A percentile compares a stretch with the other conserved stretches of the same genome.
Evolutionary conservation across 2,113 vertebrate genomes (phyloP).

Genomic region (Ovibos moschatus): DNA sequence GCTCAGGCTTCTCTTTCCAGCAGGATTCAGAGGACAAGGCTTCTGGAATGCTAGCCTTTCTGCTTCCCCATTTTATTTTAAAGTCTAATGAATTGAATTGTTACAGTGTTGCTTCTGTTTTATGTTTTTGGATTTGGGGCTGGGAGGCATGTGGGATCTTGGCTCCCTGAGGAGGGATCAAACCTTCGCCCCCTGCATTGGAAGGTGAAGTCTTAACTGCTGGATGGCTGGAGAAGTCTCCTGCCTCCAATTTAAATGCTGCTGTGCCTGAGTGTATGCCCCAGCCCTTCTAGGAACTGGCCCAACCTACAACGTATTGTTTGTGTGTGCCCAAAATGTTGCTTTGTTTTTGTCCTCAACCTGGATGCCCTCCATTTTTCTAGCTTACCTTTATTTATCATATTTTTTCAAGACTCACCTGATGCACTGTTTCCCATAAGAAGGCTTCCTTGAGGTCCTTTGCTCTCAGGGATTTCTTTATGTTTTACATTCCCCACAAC

Average conservation of each 20-base stretch:
- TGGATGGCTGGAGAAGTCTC: background rate
- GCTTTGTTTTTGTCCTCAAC: background rate
- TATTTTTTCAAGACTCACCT: background rate
- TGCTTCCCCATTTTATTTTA: background rate
- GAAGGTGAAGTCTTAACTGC: background rate
- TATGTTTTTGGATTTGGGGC: background rate
- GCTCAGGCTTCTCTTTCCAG: background rate
- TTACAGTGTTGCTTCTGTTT: background rate
- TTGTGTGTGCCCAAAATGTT: background rate
- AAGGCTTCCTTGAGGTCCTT: background rate
- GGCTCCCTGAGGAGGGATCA: background rate
- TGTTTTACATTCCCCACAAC: background rate
- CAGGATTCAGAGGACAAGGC: background rate
- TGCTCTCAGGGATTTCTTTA: background rate
- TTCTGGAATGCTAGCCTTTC: background rate
- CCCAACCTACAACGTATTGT: background rate
- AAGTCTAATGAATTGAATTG: background rate
- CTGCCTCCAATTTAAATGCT: background rate
- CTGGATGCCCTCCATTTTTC: background rate
- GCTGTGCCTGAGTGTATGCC: too few relatives aligned
- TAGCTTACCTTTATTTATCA: background rate
- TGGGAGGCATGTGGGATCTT: background rate
- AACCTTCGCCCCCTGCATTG: background rate
- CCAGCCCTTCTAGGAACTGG: background rate
- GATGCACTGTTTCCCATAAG: background rate